A percentile compares a stretch with the other conserved stretches of the same genome.
Evolutionary conservation across 2,888 invertebrate species (phyloP).

Genomic region (Alentia gelatinosa): DNA sequence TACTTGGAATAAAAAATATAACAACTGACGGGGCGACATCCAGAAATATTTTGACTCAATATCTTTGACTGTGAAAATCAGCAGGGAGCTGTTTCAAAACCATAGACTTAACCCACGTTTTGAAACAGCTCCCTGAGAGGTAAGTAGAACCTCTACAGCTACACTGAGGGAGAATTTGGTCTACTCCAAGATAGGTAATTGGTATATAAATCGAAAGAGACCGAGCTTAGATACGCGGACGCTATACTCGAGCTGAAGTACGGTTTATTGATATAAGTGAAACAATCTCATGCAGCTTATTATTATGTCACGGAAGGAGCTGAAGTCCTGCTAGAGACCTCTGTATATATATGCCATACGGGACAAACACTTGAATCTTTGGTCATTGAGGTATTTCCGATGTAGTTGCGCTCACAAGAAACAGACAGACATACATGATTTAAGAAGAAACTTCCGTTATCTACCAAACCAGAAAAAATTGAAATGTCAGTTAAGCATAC

Average conservation of each 20-base stretch:
- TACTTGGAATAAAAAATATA: not conserved
- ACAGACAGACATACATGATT: not conserved
- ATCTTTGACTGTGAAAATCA: not conserved
- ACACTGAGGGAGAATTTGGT: not conserved
- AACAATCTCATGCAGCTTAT: not conserved
- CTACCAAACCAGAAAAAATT: not conserved
- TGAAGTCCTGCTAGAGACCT: not conserved
- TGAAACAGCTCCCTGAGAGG: too few species aligned
- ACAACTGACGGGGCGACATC: not conserved
- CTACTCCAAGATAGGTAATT: not conserved
- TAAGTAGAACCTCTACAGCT: not conserved
- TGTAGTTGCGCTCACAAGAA: constrained; percentile 22
- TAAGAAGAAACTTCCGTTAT: not conserved
- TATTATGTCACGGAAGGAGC: not conserved
- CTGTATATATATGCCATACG: not conserved
- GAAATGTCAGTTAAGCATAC: not conserved
- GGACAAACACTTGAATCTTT: constrained; percentile 43
- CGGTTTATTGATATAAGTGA: not conserved
- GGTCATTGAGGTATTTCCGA: constrained; percentile 46
- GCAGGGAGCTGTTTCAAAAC: too few species aligned
- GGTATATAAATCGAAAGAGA: not conserved
- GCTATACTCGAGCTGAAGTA: not conserved
- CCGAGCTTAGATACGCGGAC: not conserved
- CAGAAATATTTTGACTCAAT: not conserved
- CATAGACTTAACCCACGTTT: too few species aligned